Evolutionary conservation across 1,140 invertebrate species (phyloP), one percentile per base, ranked within the genome.

Genomic region (Drosophila nikananu): DNA sequence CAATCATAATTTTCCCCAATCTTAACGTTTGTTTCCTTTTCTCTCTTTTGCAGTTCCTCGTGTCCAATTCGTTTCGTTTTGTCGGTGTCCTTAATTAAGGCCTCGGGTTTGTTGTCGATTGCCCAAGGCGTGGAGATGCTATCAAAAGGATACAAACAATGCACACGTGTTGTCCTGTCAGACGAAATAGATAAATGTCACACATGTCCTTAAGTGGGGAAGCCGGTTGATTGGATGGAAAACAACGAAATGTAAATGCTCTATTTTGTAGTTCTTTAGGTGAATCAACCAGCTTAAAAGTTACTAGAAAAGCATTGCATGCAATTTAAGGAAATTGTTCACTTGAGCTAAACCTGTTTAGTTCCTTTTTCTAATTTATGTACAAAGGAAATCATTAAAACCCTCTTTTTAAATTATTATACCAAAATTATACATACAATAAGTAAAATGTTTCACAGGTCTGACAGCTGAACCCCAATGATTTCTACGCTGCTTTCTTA

Each of bases 11-110:
- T 71, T 68, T 71, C 39, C 67, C 64, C 67, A 68, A 71, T 71
- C 67, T 71, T 71, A 57, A 21, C 41, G 66, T 55, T 57, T 68
- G 64, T 71, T 68, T 60, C 65, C 49, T 23, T 70, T 68, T 46
- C 19, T 9, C 42, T 30, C 8, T 21, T 46, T 46, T 21, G 12
- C 19, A 13, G 21, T 21, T 57, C 57, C 41, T 57, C 44, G 70
- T 68, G 21, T 17, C 55, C 30, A 25, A 39, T 72, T 62, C n/a
- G 67, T 35, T 63, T 60, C 25, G 21, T 15, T 65, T 19, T 62
- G 57, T 68, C 63, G 44, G 66, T 60, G 63, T 49, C 61, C 83
- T 89, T 87, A 87, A 87, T 87, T 87, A 87, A 60, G 77, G 70
- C 67, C 32, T 70, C 54, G 67, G 80, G 60, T 57, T 48, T 48